These are phyloP conservation scores for Meandrusa payeni DNA, from an alignment of 2,888 invertebrate species.

Conservation along the genomic window DNA sequence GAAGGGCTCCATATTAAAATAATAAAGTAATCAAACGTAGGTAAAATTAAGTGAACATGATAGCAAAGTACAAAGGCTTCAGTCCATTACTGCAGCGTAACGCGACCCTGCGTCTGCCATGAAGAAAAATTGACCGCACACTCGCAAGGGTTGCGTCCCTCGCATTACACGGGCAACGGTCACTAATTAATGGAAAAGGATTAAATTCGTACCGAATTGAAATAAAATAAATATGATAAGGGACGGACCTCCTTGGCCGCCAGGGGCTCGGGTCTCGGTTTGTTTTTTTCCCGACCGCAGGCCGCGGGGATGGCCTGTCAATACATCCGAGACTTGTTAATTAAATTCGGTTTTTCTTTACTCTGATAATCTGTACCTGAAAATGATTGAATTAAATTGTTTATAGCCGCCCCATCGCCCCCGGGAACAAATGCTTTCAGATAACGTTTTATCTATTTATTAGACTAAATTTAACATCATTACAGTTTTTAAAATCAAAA, in stretches of 20 bases:
- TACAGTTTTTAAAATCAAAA: too few relatives aligned
- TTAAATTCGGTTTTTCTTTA: slow-evolving; percentile 37
- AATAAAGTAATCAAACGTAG: too few relatives aligned
- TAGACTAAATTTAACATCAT: too few relatives aligned
- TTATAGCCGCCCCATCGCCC: too few relatives aligned
- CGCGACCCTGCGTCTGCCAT: slow-evolving; percentile 40
- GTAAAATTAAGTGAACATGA: background rate
- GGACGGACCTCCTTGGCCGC: slow-evolving; percentile 57
- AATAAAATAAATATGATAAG: slow-evolving; percentile 81
- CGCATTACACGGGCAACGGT: slow-evolving; percentile 66
- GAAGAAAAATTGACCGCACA: slow-evolving; percentile 75
- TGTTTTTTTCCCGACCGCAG: slow-evolving; percentile 32
- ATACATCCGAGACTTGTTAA: slow-evolving; percentile 44
- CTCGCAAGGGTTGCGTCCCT: slow-evolving; percentile 53
- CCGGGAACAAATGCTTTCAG: too few relatives aligned
- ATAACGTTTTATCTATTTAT: too few relatives aligned
- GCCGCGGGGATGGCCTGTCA: slow-evolving; percentile 48
- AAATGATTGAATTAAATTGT: background rate
- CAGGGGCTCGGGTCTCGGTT: slow-evolving; percentile 31
- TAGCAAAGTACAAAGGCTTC: slow-evolving; percentile 4
- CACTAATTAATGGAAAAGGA: slow-evolving; percentile 81
- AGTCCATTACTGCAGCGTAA: slow-evolving; percentile 4
- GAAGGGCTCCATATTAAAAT: too few relatives aligned
- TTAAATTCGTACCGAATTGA: slow-evolving; percentile 78
- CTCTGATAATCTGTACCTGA: slow-evolving; percentile 20